These are phyloP conservation scores for Sebastes flavidus DNA, from an alignment of 2,797 vertebrate genomes.

Conservation along the genomic window DNA sequence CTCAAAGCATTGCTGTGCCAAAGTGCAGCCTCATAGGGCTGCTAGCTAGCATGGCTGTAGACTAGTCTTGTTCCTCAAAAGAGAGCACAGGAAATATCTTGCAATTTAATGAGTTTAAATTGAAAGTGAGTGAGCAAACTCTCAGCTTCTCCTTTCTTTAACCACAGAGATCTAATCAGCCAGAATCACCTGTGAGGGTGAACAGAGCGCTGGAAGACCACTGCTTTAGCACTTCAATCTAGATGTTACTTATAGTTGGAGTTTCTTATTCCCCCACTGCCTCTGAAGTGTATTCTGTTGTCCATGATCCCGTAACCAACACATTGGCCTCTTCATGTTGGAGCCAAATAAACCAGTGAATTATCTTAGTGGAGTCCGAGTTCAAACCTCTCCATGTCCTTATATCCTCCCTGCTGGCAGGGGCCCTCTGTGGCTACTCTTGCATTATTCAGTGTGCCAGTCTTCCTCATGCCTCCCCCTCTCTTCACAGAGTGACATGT, in stretches of 20 bases:
- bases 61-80: neutral
- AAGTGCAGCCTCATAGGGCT: neutral
- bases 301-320: neutral
- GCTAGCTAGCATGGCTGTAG: neutral
- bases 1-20: neutral
- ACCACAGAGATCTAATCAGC: neutral
- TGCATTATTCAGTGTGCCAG: constrained; percentile 64
- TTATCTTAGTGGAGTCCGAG: neutral
- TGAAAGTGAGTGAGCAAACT: neutral
- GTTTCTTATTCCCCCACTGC: neutral
- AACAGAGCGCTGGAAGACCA: neutral
- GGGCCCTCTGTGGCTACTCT: constrained; percentile 33
- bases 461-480: constrained; percentile 46
- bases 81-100: neutral
- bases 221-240: neutral
- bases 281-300: neutral
- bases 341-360: constrained; percentile 17
- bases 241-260: neutral
- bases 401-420: constrained; percentile 19
- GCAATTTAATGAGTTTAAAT: neutral
- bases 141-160: neutral
- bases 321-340: neutral
- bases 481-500: constrained; percentile 50
- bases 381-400: constrained; percentile 44
- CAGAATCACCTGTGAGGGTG: neutral